Conservation (phyloP, 1,140 invertebrate species). For the Drosophila funebris region DNA sequence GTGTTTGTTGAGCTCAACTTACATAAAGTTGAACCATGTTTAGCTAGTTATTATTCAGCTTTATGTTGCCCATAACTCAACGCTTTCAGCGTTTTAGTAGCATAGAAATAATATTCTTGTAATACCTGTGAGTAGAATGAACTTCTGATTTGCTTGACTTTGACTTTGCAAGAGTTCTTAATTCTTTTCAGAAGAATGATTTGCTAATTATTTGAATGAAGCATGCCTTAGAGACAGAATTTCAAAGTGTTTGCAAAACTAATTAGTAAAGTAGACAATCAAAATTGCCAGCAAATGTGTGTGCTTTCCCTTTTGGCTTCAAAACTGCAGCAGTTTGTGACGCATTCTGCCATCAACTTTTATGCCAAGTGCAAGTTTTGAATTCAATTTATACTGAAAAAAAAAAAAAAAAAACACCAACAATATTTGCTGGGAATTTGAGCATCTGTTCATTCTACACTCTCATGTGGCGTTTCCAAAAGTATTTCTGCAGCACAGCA, state of each 20-base stretch:
- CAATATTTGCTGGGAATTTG: background rate
- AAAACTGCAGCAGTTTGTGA: no score
- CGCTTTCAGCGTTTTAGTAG: background rate
- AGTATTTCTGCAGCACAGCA: background rate
- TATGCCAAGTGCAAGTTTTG: slow-evolving; percentile 18
- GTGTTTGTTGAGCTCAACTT: slow-evolving; percentile 11
- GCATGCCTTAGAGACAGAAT: background rate
- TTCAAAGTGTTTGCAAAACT: slow-evolving; percentile 39
- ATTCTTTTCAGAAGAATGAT: slow-evolving; percentile 4
- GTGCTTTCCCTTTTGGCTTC: background rate
- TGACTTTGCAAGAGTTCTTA: background rate
- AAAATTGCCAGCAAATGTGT: slow-evolving; percentile 34
- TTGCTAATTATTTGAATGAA: slow-evolving; percentile 32
- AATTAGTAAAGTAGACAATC: slow-evolving; percentile 46
- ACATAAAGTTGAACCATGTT: slow-evolving; percentile 26
- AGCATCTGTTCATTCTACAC: background rate
- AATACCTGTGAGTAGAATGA: background rate
- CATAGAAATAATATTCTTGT: background rate
- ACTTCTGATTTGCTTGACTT: slow-evolving; percentile 16
- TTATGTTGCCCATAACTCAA: slow-evolving; percentile 40
- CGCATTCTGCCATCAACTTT: background rate
- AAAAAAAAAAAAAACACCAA: background rate
- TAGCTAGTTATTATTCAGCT: slow-evolving; percentile 44
- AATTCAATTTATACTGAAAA: slow-evolving; percentile 14
- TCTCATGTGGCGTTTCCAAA: background rate